phyloP scores from a whole-genome alignment of 37 sponge, comb jelly and placozoan genomes.

The Ianthella basta region DNA sequence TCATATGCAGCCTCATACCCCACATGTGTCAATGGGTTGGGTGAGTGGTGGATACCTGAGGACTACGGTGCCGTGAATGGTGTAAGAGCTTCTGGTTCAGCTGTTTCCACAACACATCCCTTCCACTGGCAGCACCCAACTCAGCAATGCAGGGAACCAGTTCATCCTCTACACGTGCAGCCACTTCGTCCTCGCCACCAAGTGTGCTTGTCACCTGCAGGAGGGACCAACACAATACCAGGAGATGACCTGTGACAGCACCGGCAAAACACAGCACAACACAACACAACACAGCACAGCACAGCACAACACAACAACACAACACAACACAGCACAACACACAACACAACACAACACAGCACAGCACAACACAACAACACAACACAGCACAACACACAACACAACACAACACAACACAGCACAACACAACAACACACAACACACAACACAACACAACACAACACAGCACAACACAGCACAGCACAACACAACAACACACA shows the following conservation, averaged over 20 bases:
- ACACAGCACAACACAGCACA: background rate
- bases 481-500: background rate
- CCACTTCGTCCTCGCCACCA: background rate
- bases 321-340: no score
- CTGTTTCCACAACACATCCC: constrained; percentile 83
- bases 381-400: background rate
- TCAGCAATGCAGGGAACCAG: constrained; percentile 84
- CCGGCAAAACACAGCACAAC: background rate
- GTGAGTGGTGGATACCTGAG: constrained; percentile 49
- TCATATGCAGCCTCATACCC: background rate
- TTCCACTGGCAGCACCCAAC: constrained; percentile 83
- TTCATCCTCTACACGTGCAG: constrained; percentile 11
- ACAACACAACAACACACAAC: no score
- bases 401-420: background rate
- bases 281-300: background rate
- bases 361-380: background rate
- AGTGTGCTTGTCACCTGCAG: constrained; percentile 33
- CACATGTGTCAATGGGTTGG: background rate
- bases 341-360: no score
- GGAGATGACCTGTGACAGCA: background rate
- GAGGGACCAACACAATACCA: background rate
- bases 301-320: background rate
- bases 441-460: no score
- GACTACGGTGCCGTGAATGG: constrained; percentile 60
- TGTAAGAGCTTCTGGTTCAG: constrained; percentile 85